A percentile compares a stretch with the other conserved stretches of the same genome.
Conservation (phyloP, 2,113 vertebrate genomes). For the Maccullochella peelii region DNA sequence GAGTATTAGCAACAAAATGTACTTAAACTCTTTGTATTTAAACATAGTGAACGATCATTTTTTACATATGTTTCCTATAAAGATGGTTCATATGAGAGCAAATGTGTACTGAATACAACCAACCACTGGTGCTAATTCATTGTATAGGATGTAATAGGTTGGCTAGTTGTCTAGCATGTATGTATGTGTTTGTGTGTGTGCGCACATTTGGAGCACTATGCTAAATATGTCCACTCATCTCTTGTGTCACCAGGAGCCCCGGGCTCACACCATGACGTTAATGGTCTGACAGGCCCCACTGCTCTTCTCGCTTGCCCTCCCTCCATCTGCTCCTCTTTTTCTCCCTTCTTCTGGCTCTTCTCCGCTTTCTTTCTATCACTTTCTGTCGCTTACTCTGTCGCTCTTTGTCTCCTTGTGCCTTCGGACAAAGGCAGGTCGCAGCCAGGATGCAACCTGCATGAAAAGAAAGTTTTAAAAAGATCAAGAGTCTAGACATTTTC, state of each 20-base stretch:
- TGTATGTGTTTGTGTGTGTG: not conserved
- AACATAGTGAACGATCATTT: too few species aligned
- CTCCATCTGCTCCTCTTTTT: slow-evolving; percentile 59
- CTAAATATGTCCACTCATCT: slow-evolving; percentile 67
- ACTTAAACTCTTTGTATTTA: not conserved
- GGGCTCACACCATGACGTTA: slow-evolving; percentile 68
- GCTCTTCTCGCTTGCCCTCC: slow-evolving; percentile 54
- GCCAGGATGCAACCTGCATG: not conserved
- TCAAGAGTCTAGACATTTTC: not conserved
- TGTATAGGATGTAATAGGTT: not conserved
- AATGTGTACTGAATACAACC: not conserved
- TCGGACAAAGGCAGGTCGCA: slow-evolving; percentile 22
- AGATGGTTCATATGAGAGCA: not conserved
- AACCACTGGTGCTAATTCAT: slow-evolving; percentile 3
- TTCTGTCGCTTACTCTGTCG: not conserved
- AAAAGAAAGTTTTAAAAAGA: not conserved
- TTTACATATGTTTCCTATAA: not conserved
- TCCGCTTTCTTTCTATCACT: slow-evolving; percentile 4
- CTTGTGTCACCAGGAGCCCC: slow-evolving; percentile 55
- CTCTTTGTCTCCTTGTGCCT: not conserved
- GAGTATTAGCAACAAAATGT: not conserved
- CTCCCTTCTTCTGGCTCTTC: slow-evolving; percentile 25
- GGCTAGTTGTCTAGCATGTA: not conserved
- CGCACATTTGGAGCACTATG: slow-evolving; percentile 12
- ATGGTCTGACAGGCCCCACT: slow-evolving; percentile 73